Evolutionary conservation across 1,140 invertebrate species (phyloP), one percentile per base, ranked within the genome.

Genomic region (Diachasma alloeum): DNA sequence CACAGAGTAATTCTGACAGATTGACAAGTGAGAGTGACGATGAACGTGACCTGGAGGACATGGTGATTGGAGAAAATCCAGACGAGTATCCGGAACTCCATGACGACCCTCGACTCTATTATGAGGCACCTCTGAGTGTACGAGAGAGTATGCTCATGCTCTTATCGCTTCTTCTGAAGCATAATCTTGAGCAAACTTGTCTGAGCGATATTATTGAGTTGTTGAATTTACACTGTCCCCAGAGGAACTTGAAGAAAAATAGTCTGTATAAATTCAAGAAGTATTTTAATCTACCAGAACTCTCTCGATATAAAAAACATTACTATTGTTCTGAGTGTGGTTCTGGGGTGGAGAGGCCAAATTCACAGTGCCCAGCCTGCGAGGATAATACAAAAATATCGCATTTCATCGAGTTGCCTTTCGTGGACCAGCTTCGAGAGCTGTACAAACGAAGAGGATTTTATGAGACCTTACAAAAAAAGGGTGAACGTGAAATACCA

Each of bases 241-340:
- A 53, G n/a, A 17, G n/a, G 17, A 24, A n/a, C 24, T 78, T 74
- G 24, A 59, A 19, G 53, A 68, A 70, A 44, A 71, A 71, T 15
- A 78, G 71, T 22, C n/a, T 78, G n/a, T 78, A 74, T 46, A 74
- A 78, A 74, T 78, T 78, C 26, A 17, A 42, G 17, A 68, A 78
- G 31, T 78, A 63, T 70, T 78, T 78, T 69, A 17, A 26, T 70
- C 15, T 78, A 11, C 17, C 17, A 26, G 66, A 74, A 13, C 17
- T 15, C 17, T 68, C 48, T 11, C 13, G 44, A 9, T 13, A 69
- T 19, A 31, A 37, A 22, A 78, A 78, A 15, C 72, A 78, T 74
- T 74, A 74, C 71, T 74, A 78, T 70, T 78, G 72, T 63, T 10
- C 42, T 9, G 56, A 6, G 5, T 74, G 71, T 59, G n/a, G 8